phyloP scores from a whole-genome alignment of 2,888 invertebrate genomes.

The Dendrolimus pini region DNA sequence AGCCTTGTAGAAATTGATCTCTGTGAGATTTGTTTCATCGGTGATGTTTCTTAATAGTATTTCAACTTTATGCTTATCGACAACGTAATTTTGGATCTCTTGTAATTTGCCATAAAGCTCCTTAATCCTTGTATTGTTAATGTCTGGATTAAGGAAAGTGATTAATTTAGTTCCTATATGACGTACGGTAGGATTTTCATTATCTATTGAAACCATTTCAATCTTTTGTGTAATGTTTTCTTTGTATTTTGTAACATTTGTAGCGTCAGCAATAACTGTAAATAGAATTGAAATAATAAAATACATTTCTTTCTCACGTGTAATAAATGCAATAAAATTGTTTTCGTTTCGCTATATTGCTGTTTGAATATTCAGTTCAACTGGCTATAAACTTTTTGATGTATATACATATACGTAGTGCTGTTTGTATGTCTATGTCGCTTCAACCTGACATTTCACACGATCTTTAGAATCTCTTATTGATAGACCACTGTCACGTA shows the following conservation, averaged over 20 bases:
- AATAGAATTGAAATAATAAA: too few species aligned
- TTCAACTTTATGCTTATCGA: slow-evolving; percentile 35
- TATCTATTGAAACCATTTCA: not conserved
- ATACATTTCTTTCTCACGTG: too few species aligned
- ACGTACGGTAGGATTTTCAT: not conserved
- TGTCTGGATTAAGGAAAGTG: not conserved
- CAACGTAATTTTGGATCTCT: slow-evolving; percentile 36
- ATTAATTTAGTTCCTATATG: not conserved
- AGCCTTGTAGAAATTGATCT: slow-evolving; percentile 48
- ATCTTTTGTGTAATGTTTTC: not conserved
- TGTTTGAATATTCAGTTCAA: too few species aligned
- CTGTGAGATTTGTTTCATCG: slow-evolving; percentile 31
- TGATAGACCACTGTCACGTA: too few species aligned
- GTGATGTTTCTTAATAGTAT: slow-evolving; percentile 36
- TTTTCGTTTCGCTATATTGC: too few species aligned
- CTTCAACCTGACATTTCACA: too few species aligned
- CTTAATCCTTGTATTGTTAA: slow-evolving; percentile 26
- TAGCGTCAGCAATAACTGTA: too few species aligned
- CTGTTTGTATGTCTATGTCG: too few species aligned
- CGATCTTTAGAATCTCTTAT: too few species aligned
- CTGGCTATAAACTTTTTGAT: too few species aligned
- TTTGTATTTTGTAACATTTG: not conserved
- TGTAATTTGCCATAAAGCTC: slow-evolving; percentile 44
- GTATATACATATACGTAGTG: too few species aligned
- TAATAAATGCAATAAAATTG: too few species aligned